Evolutionary conservation across 2,797 vertebrate genomes (phyloP), one percentile per base, ranked within the genome.

Genomic region (Rhinoraja longicauda): DNA sequence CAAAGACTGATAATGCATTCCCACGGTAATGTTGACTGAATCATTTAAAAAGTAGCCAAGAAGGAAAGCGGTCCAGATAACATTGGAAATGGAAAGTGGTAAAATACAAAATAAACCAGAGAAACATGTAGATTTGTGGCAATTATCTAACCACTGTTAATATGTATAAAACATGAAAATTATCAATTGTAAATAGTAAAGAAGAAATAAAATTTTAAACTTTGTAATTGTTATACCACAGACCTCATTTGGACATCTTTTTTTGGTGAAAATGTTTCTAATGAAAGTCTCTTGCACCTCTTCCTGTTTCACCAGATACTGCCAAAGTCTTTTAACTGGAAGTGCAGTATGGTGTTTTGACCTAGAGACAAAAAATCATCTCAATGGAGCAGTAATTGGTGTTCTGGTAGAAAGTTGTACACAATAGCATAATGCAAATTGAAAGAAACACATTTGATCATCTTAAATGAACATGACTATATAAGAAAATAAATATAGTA

Each of bases 241-340:
- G 95, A 99, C 99, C 98, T 99, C 97, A 93, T 95, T 97, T 9
- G 96, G 95, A 94, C 97, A 97, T 45, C 95, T 96, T 94, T 98
- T 99, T 95, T 98, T 99, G 29, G 97, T 97, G 94, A 99, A 99
- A 96, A 99, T 99, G 95, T 99, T 98, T 94, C 97, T 96, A 93
- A 99, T 99, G 94, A 99, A 99, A 0, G 98, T 99, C 95, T 99
- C 99, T 94, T 99, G 98, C 93, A 99, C 96, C 94, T 97, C 97
- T 62, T 99, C 99, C 95, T 98, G 98, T 94, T 99, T 99, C 88
- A 99, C 97, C 94, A 99, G 96, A 94, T 97, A 99, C 93, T 98
- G 98, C 99, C 99, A 99, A 93, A 99, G 97, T 90, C 99, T 97
- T 94, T 97, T 99, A 94, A 98, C 97, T 59, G 99, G 97, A 6